Percentiles rank a stretch among this genome's conserved stretches.
These are phyloP conservation scores for Leiothrix lutea DNA, from an alignment of 2,113 vertebrate genomes.

Conservation along the genomic window DNA sequence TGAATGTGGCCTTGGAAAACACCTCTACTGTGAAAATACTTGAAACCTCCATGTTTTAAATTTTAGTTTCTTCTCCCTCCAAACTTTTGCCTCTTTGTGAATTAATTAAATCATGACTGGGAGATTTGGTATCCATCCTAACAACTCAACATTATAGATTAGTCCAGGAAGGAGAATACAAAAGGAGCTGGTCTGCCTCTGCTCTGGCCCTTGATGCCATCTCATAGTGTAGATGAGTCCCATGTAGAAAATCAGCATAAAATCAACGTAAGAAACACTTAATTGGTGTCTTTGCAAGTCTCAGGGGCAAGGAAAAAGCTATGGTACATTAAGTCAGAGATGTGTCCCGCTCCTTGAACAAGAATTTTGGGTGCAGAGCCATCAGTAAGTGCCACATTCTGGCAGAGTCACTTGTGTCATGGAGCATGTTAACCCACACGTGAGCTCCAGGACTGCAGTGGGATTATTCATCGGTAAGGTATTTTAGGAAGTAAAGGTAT, in stretches of 20 bases:
- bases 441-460: neutral
- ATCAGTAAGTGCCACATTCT: neutral
- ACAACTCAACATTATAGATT: neutral
- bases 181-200: neutral
- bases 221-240: neutral
- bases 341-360: neutral
- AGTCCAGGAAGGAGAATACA: neutral
- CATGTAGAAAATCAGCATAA: neutral
- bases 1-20: neutral
- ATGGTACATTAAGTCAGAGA: neutral
- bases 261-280: neutral
- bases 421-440: neutral
- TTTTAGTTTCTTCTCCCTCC: neutral
- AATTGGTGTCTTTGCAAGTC: neutral
- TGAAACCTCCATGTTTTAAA: neutral
- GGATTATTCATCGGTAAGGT: slow-evolving; percentile 58
- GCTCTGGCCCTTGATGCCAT: neutral
- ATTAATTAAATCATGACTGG: neutral
- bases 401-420: neutral
- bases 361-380: neutral
- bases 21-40: neutral
- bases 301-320: neutral
- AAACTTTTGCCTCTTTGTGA: neutral
- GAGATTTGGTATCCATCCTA: neutral
- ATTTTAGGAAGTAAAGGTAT: slow-evolving; percentile 67